These are phyloP conservation scores for Thalassoma bifasciatum DNA, from an alignment of 2,113 vertebrate species.

Conservation along the genomic window DNA sequence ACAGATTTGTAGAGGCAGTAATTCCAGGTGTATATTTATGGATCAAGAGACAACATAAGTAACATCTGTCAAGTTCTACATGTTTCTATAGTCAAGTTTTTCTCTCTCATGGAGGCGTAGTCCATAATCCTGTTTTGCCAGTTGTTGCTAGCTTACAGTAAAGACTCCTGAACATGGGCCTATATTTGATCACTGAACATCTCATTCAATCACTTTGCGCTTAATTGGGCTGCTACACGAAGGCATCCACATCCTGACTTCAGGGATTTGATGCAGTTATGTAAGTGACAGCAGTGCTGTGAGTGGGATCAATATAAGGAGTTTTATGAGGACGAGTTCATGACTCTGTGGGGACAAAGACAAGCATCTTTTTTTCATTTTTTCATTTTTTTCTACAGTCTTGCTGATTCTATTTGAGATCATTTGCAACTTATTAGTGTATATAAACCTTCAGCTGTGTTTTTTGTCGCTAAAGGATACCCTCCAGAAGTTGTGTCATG, in stretches of 20 bases:
- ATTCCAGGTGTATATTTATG: slow-evolving; percentile 2
- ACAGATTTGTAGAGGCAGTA: not conserved
- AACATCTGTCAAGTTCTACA: not conserved
- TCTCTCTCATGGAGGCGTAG: not conserved
- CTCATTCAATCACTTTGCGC: not conserved
- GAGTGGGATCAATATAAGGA: too few relatives aligned
- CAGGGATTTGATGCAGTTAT: not conserved
- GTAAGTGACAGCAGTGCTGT: too few relatives aligned
- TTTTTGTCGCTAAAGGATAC: not conserved
- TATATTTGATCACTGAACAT: not conserved
- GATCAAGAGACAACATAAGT: not conserved
- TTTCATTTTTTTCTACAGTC: too few relatives aligned
- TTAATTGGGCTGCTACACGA: not conserved
- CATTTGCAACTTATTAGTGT: not conserved
- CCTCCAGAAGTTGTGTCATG: slow-evolving; percentile 6
- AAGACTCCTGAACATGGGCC: not conserved
- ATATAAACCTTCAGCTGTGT: not conserved
- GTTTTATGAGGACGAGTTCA: not conserved
- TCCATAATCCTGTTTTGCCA: not conserved
- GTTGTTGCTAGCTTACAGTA: not conserved
- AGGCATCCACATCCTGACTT: not conserved
- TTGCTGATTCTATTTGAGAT: too few relatives aligned
- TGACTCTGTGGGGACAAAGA: not conserved
- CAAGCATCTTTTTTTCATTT: too few relatives aligned
- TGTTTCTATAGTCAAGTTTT: not conserved